Conservation (phyloP, 2,888 invertebrate species). For the Chymomyza amoena region DNA sequence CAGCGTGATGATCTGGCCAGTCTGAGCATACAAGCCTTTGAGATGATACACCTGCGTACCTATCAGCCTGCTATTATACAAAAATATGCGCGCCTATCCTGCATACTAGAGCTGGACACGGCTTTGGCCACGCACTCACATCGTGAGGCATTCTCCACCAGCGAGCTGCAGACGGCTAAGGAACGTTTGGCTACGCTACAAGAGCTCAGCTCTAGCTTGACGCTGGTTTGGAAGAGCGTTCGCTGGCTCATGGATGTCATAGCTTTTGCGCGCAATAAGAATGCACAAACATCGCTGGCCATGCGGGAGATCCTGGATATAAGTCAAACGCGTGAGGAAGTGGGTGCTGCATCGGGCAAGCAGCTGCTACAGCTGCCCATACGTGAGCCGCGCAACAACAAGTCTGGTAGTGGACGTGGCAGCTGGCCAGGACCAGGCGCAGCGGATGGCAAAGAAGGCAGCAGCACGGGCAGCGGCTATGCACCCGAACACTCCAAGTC, state of each 20-base stretch:
- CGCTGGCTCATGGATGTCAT: slow-evolving; percentile 98
- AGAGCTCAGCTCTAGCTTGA: slow-evolving; percentile 91
- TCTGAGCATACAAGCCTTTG: slow-evolving; percentile 94
- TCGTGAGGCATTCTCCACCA: slow-evolving; percentile 95
- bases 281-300: slow-evolving; percentile 76
- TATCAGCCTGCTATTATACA: slow-evolving; percentile 95
- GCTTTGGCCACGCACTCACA: slow-evolving; percentile 95
- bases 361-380: slow-evolving; percentile 76
- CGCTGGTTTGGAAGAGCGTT: slow-evolving; percentile 94
- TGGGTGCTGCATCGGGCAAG: slow-evolving; percentile 37
- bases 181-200: slow-evolving; percentile 90
- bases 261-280: slow-evolving; percentile 92
- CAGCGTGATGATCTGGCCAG: slow-evolving; percentile 92
- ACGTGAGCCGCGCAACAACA: slow-evolving; percentile 86
- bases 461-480: slow-evolving; percentile 16
- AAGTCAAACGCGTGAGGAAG: slow-evolving; percentile 58
- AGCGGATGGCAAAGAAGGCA: slow-evolving; percentile 38
- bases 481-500: slow-evolving; percentile 90
- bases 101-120: slow-evolving; percentile 94
- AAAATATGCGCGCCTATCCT: slow-evolving; percentile 94
- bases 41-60: slow-evolving; percentile 96
- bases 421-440: slow-evolving; percentile 90
- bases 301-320: slow-evolving; percentile 77
- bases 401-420: slow-evolving; percentile 86
- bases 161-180: slow-evolving; percentile 91